These are phyloP conservation scores for Athrips mouffetella DNA, from an alignment of 2,888 invertebrate genomes.

Conservation along the genomic window DNA sequence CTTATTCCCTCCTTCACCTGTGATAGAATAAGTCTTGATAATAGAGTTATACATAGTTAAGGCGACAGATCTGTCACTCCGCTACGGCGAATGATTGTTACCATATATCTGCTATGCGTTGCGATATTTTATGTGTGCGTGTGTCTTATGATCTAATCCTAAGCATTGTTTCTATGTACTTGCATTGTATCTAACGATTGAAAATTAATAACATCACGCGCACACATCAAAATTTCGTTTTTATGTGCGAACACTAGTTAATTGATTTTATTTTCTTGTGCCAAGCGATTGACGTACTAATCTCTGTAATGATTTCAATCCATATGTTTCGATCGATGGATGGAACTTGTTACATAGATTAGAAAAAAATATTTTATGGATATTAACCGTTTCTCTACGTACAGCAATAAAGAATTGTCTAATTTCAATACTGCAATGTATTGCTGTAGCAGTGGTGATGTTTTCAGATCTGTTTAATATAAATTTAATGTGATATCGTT, in stretches of 20 bases:
- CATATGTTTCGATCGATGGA: neutral
- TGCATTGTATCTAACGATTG: neutral
- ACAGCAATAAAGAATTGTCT: neutral
- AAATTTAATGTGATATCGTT: slow-evolving; percentile 74
- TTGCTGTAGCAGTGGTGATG: slow-evolving; percentile 52
- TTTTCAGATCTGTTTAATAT: slow-evolving; percentile 74
- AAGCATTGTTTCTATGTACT: neutral
- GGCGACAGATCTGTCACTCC: slow-evolving; percentile 67
- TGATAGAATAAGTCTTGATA: slow-evolving; percentile 52
- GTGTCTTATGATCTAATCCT: too few species aligned
- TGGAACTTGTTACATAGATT: neutral
- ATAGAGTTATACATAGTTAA: slow-evolving; percentile 66
- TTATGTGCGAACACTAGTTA: slow-evolving; percentile 24
- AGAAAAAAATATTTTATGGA: neutral
- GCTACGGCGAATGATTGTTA: slow-evolving; percentile 56
- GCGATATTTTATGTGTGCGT: slow-evolving; percentile 46
- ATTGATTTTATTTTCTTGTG: slow-evolving; percentile 18
- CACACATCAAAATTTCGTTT: slow-evolving; percentile 1
- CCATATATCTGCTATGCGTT: slow-evolving; percentile 45
- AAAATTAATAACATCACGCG: neutral
- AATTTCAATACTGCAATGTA: slow-evolving; percentile 15
- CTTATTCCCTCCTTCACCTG: slow-evolving; percentile 24
- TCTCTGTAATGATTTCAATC: neutral
- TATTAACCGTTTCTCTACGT: neutral
- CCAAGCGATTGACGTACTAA: slow-evolving; percentile 8